These are phyloP conservation scores for Heliangelus exortis DNA, from an alignment of 2,797 vertebrate species.

Conservation along the genomic window DNA sequence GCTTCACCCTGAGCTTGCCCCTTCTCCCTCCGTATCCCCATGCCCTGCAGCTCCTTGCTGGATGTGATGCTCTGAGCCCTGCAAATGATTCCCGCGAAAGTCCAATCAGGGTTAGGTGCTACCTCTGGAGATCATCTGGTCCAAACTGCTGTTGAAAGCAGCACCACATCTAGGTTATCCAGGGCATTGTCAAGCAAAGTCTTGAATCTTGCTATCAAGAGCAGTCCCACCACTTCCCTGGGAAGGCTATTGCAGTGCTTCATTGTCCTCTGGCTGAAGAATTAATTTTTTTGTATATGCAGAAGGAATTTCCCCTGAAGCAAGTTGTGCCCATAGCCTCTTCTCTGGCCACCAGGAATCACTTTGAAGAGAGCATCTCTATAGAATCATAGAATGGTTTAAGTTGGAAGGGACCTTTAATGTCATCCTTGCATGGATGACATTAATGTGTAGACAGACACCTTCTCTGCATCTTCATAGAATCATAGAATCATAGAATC, in stretches of 20 bases:
- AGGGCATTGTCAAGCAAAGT: not conserved
- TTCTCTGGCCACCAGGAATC: not conserved
- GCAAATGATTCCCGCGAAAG: not conserved
- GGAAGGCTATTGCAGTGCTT: not conserved
- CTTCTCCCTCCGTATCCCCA: rapidly evolving
- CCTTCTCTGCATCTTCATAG: not conserved
- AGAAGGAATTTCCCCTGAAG: not conserved
- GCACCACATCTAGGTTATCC: not conserved
- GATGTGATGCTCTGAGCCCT: rapidly evolving
- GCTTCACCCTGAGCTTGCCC: not conserved
- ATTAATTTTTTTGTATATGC: not conserved
- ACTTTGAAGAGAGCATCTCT: not conserved
- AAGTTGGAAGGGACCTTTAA: no score
- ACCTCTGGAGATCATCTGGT: not conserved
- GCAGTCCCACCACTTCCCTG: not conserved
- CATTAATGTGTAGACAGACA: no score
- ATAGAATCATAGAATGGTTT: no score
- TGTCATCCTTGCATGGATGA: no score
- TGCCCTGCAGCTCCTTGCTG: not conserved
- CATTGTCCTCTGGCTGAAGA: not conserved
- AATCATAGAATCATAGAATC: no score
- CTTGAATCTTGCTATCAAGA: not conserved
- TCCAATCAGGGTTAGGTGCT: not conserved
- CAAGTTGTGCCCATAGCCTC: not conserved
- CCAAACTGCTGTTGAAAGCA: not conserved